Evolutionary conservation across 1,140 invertebrate species (phyloP).

Genomic region (Pentalonia nigronervosa): DNA sequence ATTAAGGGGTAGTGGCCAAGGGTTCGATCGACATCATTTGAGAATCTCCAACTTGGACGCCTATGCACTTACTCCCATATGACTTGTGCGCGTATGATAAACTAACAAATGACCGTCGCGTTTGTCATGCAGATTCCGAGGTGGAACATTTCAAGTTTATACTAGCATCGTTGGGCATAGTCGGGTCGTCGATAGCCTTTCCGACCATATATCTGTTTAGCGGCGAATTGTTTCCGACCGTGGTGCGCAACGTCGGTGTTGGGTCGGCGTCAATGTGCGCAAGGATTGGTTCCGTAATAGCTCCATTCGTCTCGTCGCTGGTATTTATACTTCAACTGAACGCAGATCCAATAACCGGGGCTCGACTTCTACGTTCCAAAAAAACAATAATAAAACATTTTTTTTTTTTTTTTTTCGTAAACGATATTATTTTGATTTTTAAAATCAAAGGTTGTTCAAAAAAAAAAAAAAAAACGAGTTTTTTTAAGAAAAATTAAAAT

Average conservation of each 20-base stretch:
- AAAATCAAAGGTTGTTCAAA: neutral
- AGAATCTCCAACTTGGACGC: neutral
- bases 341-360: neutral
- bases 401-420: too few species aligned
- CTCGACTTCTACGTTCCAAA: neutral
- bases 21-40: neutral
- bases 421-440: too few species aligned
- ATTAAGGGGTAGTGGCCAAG: too few species aligned
- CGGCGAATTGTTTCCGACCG: conserved; percentile 76
- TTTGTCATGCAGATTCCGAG: conserved; percentile 49
- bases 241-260: conserved; percentile 76
- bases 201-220: conserved; percentile 80
- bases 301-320: conserved; percentile 76
- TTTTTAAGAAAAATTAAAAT: neutral
- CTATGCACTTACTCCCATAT: neutral
- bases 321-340: conserved; percentile 65
- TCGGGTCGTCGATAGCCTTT: conserved; percentile 82
- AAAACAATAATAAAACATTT: neutral
- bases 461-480: neutral
- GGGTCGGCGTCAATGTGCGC: conserved; percentile 75
- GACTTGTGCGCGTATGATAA: neutral
- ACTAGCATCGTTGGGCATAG: conserved; percentile 81
- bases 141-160: conserved; percentile 64
- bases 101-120: neutral
- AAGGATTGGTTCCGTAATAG: conserved; percentile 73